Percentiles rank a stretch among this genome's conserved stretches.
phyloP scores from a whole-genome alignment of 2,888 invertebrate genomes.

The Baronia brevicornis region DNA sequence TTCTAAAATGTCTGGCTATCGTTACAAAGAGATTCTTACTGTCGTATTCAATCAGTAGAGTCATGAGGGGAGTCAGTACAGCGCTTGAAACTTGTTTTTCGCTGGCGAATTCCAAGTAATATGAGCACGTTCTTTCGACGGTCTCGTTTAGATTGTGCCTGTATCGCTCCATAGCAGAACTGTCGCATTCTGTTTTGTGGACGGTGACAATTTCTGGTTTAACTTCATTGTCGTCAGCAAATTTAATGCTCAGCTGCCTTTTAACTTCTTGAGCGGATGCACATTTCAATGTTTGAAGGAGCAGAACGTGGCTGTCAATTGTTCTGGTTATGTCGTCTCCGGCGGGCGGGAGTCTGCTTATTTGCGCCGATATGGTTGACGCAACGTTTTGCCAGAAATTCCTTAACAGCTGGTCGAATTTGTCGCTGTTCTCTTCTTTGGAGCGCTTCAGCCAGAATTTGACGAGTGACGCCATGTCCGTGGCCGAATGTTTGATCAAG shows the following conservation, averaged over 20 bases:
- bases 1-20: conserved; percentile 40
- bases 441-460: conserved; percentile 50
- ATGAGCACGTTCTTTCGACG: conserved; percentile 58
- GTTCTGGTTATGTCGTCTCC: conserved; percentile 52
- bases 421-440: conserved; percentile 26
- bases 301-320: conserved; percentile 47
- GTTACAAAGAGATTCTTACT: conserved; percentile 63
- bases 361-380: conserved; percentile 35
- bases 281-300: conserved; percentile 40
- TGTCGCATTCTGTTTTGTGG: conserved; percentile 21
- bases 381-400: conserved; percentile 59
- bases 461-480: conserved; percentile 35
- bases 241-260: conserved; percentile 39
- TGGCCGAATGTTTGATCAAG: conserved; percentile 36
- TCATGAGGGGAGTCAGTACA: conserved; percentile 68
- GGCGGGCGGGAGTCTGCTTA: conserved; percentile 49
- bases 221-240: conserved; percentile 29
- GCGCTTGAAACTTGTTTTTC: conserved; percentile 46
- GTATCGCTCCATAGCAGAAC: conserved; percentile 39
- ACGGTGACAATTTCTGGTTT: background rate
- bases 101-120: conserved; percentile 74
- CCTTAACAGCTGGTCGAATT: conserved; percentile 43
- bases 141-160: conserved; percentile 54
- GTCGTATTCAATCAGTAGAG: conserved; percentile 75
- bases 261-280: conserved; percentile 31